Conservation (phyloP, 2,797 vertebrate genomes). For the Botia almorhae region DNA sequence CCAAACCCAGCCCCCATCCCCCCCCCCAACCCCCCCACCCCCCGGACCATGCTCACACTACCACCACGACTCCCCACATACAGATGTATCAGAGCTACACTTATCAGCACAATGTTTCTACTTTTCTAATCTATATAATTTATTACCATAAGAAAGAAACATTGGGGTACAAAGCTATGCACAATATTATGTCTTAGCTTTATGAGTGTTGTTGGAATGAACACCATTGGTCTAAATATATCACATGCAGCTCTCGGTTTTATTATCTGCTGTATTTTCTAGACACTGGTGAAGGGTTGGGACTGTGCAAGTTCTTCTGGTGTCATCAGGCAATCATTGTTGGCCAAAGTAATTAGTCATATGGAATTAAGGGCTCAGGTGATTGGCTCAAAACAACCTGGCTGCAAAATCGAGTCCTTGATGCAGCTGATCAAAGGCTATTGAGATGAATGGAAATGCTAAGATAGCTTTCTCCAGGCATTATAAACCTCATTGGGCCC, state of each 20-base stretch:
- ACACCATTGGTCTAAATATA: conserved; percentile 68
- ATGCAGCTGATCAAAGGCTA: not conserved
- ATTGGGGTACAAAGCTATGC: conserved; percentile 73
- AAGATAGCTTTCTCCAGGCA: not conserved
- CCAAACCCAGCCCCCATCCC: too few species aligned
- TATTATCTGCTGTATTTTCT: not conserved
- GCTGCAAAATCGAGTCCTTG: not conserved
- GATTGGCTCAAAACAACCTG: not conserved
- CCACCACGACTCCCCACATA: conserved; percentile 33
- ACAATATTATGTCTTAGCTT: conserved; percentile 81
- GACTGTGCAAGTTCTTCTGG: not conserved
- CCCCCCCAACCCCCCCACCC: too few species aligned
- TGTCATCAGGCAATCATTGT: not conserved
- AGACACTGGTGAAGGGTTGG: not conserved
- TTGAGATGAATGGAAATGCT: not conserved
- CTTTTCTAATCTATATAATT: conserved; percentile 82
- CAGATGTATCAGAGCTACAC: conserved; percentile 63
- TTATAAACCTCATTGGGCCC: not conserved
- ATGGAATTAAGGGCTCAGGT: not conserved
- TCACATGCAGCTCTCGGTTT: conserved; percentile 59
- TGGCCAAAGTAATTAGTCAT: not conserved
- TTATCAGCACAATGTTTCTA: conserved; percentile 80
- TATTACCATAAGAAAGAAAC: conserved; percentile 76
- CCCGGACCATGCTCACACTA: conserved; percentile 23
- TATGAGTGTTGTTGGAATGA: conserved; percentile 71